Conservation (phyloP, 2,797 vertebrate species). For the Epinephelus coioides region DNA sequence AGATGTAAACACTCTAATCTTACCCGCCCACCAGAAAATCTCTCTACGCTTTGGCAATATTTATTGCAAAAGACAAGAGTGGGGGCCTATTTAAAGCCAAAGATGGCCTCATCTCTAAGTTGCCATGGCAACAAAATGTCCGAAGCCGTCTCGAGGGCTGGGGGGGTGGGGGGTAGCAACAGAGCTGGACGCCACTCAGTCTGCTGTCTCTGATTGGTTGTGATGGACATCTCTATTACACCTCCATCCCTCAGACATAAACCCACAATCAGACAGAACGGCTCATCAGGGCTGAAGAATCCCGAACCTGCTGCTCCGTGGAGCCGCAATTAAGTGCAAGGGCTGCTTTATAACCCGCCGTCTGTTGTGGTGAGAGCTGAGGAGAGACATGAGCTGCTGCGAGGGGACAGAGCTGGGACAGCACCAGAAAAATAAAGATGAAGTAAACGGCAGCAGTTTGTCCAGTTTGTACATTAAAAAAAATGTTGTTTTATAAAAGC, state of each 20-base stretch:
- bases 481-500: slow-evolving; percentile 1
- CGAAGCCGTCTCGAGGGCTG: slow-evolving; percentile 54
- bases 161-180: slow-evolving; percentile 51
- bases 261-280: slow-evolving; percentile 61
- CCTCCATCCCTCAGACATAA: slow-evolving; percentile 32
- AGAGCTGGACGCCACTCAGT: slow-evolving; percentile 53
- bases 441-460: neutral
- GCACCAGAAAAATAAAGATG: neutral
- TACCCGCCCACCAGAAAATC: slow-evolving; percentile 26
- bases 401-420: neutral
- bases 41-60: slow-evolving; percentile 43
- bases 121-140: slow-evolving; percentile 78
- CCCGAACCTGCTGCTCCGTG: slow-evolving; percentile 57
- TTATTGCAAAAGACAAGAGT: slow-evolving; percentile 41
- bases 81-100: slow-evolving; percentile 60
- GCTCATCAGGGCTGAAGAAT: slow-evolving; percentile 70
- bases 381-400: neutral
- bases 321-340: slow-evolving; percentile 67
- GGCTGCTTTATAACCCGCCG: slow-evolving; percentile 36
- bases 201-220: slow-evolving; percentile 67
- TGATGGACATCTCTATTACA: slow-evolving; percentile 60
- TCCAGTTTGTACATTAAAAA: neutral
- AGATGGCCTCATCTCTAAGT: slow-evolving; percentile 55
- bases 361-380: neutral
- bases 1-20: slow-evolving; percentile 51